Evolutionary conservation across 1,140 invertebrate genomes (phyloP), one percentile per base, ranked within the genome.

Genomic region (Drosophila paulistorum): DNA sequence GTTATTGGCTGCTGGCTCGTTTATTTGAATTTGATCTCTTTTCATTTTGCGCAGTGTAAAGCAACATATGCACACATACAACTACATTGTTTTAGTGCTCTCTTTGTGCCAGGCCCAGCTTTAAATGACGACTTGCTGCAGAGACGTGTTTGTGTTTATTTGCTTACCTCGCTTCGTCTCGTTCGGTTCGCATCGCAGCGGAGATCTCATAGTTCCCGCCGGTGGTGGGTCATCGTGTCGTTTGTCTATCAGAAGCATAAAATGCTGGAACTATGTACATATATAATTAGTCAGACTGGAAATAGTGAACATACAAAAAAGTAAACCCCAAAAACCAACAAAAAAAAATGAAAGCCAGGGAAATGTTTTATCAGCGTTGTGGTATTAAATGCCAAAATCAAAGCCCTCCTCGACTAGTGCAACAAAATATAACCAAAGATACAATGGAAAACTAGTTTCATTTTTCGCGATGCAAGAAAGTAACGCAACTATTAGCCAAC

Each of bases 331-430:
- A 23, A 23, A 2, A 23, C 23, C 23, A 23, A 23, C 23, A 23
- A 26, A 3, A 65, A 70, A 86, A 86, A 79, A 86, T 86, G 83
- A 86, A 86, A 87, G 76, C 79, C 69, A 78, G 83, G 74, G 80
- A 89, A 60, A 79, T 73, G 84, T 76, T 84, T 71, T 70, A 71
- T 80, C 89, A 83, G 83, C 84, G 83, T 70, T 65, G 73, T 30
- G 30, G 30, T 74, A 80, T 71, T 20, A 51, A 23, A 73, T 41
- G 84, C 76, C 64, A 45, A 62, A 60, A 54, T 41, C 58, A 60
- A 26, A 41, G 30, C 68, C 42, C 30, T 42, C 35, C 30, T 42
- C 35, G 41, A 65, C 64, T 42, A 79, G 69, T 79, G 76, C 80
- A 80, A 30, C 30, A 6, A 30, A 30, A 30, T 30, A 7, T 30